Percentiles rank a stretch among this genome's conserved stretches.
Evolutionary conservation across 1,140 invertebrate species (phyloP).

Genomic region (Drosophila lini): DNA sequence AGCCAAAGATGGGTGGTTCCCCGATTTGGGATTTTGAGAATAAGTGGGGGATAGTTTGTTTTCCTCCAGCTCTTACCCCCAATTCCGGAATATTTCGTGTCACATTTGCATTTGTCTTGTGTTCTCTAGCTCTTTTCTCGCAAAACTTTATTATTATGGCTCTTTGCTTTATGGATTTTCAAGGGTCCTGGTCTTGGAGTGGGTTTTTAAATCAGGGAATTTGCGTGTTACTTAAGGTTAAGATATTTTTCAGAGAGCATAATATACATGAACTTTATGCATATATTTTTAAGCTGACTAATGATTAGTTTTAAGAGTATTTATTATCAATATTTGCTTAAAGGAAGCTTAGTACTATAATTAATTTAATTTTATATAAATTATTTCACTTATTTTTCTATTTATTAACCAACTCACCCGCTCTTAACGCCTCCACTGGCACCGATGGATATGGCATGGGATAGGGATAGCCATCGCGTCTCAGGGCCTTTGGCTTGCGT

Average conservation of each 20-base stretch:
- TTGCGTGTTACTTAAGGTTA: not conserved
- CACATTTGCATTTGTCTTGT: slow-evolving; percentile 78
- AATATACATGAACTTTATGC: not conserved
- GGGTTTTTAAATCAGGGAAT: slow-evolving; percentile 4
- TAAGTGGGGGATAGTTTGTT: slow-evolving; percentile 64
- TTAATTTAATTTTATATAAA: not conserved
- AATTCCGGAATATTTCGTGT: slow-evolving; percentile 51
- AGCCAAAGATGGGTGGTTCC: slow-evolving; percentile 64
- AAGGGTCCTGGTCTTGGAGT: not conserved
- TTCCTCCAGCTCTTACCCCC: slow-evolving; percentile 4
- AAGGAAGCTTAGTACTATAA: not conserved
- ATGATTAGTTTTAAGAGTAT: no score
- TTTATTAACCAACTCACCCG: slow-evolving; percentile 86
- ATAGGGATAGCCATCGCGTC: slow-evolving; percentile 97
- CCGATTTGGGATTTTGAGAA: slow-evolving; percentile 14
- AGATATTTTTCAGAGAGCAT: not conserved
- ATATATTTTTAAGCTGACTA: not conserved
- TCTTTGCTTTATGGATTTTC: slow-evolving; percentile 21
- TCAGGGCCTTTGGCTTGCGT: slow-evolving; percentile 94
- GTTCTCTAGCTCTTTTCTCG: not conserved
- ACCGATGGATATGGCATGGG: slow-evolving; percentile 96
- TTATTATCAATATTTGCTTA: not conserved
- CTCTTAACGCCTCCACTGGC: slow-evolving; percentile 94
- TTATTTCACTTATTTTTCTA: not conserved
- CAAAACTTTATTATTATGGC: slow-evolving; percentile 51